phyloP scores from a whole-genome alignment of 2,888 invertebrate species.

The Artemia sp. region DNA sequence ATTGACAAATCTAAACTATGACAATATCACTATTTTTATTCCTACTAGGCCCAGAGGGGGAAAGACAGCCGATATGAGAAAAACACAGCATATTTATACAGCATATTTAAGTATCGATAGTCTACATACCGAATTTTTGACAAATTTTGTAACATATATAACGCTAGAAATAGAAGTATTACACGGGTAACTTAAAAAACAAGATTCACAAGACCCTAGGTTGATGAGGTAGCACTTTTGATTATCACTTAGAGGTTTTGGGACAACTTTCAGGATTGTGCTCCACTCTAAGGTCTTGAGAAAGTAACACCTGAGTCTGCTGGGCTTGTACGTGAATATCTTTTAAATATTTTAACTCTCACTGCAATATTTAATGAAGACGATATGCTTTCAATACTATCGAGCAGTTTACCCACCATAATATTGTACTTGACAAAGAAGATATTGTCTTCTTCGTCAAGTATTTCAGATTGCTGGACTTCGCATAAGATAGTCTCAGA shows the following conservation, averaged over 20 bases:
- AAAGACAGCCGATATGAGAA: not conserved
- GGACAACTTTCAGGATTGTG: slow-evolving; percentile 3
- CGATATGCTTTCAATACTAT: too few species aligned
- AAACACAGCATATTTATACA: not conserved
- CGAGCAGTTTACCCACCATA: too few species aligned
- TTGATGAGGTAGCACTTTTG: slow-evolving; percentile 12
- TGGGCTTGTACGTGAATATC: too few species aligned
- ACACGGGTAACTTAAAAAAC: not conserved
- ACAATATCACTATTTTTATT: not conserved
- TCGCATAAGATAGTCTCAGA: too few species aligned
- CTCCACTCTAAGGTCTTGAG: not conserved
- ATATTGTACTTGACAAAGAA: too few species aligned
- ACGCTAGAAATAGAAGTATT: slow-evolving; percentile 13
- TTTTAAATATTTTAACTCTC: too few species aligned
- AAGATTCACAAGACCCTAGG: not conserved
- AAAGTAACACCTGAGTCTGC: not conserved
- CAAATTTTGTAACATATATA: not conserved
- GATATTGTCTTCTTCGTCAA: too few species aligned
- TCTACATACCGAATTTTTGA: slow-evolving; percentile 1
- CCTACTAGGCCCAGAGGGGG: not conserved
- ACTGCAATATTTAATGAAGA: too few species aligned
- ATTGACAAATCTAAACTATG: not conserved
- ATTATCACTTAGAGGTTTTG: not conserved
- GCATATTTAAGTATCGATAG: not conserved
- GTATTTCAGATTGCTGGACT: too few species aligned